A percentile compares a stretch with the other conserved stretches of the same genome.
phyloP scores from a whole-genome alignment of 1,140 invertebrate genomes.

The Dryas iulia region DNA sequence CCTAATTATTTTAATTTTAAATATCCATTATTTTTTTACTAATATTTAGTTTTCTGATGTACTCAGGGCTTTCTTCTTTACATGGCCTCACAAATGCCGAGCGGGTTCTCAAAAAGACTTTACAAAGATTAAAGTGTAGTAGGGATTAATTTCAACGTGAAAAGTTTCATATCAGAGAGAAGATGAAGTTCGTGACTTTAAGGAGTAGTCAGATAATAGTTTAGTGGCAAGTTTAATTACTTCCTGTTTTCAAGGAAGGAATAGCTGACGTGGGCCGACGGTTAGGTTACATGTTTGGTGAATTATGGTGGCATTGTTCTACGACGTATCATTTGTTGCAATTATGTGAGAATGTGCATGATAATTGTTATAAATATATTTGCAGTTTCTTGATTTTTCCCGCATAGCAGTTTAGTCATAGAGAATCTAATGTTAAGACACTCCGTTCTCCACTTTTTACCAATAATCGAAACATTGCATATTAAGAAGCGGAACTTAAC shows the following conservation, averaged over 20 bases:
- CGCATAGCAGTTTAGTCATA: too few relatives aligned
- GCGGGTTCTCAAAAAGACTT: slow-evolving; percentile 20
- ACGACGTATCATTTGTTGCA: too few relatives aligned
- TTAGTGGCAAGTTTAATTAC: slow-evolving; percentile 13
- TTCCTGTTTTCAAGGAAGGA: slow-evolving; percentile 23
- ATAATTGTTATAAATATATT: neutral
- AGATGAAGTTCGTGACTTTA: slow-evolving; percentile 18
- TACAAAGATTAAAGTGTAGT: slow-evolving; percentile 33
- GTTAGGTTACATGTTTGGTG: neutral
- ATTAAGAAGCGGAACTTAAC: too few relatives aligned
- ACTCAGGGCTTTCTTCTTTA: too few relatives aligned
- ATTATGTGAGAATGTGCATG: too few relatives aligned
- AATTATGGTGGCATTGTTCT: neutral
- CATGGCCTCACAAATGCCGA: slow-evolving; percentile 12
- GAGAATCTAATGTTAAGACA: too few relatives aligned
- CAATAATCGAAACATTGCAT: too few relatives aligned
- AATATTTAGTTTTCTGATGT: too few relatives aligned
- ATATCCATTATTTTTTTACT: too few relatives aligned
- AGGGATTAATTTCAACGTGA: slow-evolving; percentile 24
- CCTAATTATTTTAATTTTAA: too few relatives aligned
- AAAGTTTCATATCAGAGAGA: slow-evolving; percentile 6
- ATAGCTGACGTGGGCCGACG: slow-evolving; percentile 23
- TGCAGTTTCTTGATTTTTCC: too few relatives aligned
- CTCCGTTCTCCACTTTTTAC: too few relatives aligned
- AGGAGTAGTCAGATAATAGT: slow-evolving; percentile 23